Evolutionary conservation across 2,888 invertebrate genomes (phyloP).

Genomic region (Tenthredo mesomela): DNA sequence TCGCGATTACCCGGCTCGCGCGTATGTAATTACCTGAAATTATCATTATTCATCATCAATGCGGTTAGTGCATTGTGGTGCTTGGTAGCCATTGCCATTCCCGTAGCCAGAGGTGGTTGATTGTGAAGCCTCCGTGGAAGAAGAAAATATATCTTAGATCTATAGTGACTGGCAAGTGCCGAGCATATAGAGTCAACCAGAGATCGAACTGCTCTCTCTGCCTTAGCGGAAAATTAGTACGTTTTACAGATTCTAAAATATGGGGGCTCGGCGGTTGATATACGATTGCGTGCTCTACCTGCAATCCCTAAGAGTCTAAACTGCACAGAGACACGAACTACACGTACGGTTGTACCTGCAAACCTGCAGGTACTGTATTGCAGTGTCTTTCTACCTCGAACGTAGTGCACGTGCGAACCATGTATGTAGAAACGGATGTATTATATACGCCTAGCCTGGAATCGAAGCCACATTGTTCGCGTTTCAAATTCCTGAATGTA

Average conservation of each 20-base stretch:
- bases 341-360: neutral
- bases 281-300: conserved; percentile 38
- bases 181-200: conserved; percentile 33
- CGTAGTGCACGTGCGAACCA: neutral
- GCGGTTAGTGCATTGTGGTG: conserved; percentile 57
- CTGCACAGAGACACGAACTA: neutral
- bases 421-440: conserved; percentile 1
- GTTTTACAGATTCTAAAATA: conserved; percentile 45
- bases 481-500: conserved; percentile 22
- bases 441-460: neutral
- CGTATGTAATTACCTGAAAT: conserved; percentile 65
- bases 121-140: conserved; percentile 44
- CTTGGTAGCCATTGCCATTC: conserved; percentile 53
- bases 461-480: neutral
- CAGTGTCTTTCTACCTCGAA: neutral
- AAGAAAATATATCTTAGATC: conserved; percentile 49
- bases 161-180: conserved; percentile 44
- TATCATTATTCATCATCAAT: conserved; percentile 67
- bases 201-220: conserved; percentile 22
- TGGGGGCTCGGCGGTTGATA: conserved; percentile 20
- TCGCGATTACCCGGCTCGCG: conserved; percentile 62
- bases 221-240: conserved; percentile 43
- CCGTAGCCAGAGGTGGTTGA: conserved; percentile 51
- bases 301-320: neutral
- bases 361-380: neutral